Percentiles rank a stretch among this genome's conserved stretches.
Conservation (phyloP, 2,797 vertebrate genomes). For the Crenichthys baileyi region DNA sequence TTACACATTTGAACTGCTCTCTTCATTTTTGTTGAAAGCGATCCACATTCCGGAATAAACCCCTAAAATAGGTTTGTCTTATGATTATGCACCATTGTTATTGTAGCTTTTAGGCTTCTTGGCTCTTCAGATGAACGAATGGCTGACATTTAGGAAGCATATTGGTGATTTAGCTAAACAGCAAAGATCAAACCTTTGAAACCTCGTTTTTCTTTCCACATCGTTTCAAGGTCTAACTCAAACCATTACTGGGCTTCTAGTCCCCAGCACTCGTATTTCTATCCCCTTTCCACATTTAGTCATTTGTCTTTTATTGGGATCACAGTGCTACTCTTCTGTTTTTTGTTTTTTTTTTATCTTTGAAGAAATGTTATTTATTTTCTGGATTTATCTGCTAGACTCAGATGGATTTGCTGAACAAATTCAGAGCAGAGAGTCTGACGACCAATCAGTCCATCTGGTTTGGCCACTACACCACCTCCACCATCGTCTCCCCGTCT, state of each 20-base stretch:
- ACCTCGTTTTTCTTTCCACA: too few relatives aligned
- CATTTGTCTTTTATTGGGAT: too few relatives aligned
- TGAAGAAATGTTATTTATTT: background rate
- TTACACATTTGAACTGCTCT: background rate
- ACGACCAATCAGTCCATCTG: slow-evolving; percentile 93
- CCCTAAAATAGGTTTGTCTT: background rate
- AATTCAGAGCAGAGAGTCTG: slow-evolving; percentile 84
- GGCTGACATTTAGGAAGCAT: too few relatives aligned
- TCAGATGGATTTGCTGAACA: slow-evolving; percentile 87
- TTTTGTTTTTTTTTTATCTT: background rate
- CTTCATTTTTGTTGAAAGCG: background rate
- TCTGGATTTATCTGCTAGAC: slow-evolving; percentile 70
- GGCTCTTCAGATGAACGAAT: too few relatives aligned
- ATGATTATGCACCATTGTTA: background rate
- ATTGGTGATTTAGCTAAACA: too few relatives aligned
- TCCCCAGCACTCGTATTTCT: too few relatives aligned
- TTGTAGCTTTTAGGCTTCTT: too few relatives aligned
- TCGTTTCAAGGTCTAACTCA: too few relatives aligned
- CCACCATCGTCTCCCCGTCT: slow-evolving; percentile 89
- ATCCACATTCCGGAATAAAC: background rate
- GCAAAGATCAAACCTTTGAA: too few relatives aligned
- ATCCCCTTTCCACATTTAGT: too few relatives aligned
- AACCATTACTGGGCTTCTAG: too few relatives aligned
- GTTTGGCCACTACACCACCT: slow-evolving; percentile 98
- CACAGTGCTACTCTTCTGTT: background rate